phyloP scores from a whole-genome alignment of 2,797 vertebrate genomes.

The Sebastes diaconus region DNA sequence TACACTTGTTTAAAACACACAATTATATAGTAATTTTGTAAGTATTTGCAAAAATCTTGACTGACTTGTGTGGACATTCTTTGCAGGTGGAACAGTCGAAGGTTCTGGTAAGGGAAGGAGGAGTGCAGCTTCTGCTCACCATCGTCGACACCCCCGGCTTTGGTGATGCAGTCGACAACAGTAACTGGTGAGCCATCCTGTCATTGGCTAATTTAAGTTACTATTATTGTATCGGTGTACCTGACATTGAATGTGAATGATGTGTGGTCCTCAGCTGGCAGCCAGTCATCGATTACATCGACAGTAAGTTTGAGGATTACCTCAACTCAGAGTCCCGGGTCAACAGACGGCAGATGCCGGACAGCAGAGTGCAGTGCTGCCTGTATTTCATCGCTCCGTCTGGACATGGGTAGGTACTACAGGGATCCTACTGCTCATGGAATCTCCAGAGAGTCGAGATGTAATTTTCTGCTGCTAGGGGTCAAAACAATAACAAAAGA shows the following conservation, averaged over 20 bases:
- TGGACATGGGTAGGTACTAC: slow-evolving; percentile 90
- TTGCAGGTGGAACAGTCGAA: slow-evolving; percentile 88
- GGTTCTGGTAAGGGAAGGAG: slow-evolving; percentile 95
- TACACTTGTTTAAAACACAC: not conserved
- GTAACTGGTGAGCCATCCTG: slow-evolving; percentile 88
- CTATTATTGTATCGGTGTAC: not conserved
- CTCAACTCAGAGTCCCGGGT: slow-evolving; percentile 96
- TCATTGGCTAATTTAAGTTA: not conserved
- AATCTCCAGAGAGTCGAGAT: not conserved
- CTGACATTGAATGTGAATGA: not conserved
- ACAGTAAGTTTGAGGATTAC: slow-evolving; percentile 97
- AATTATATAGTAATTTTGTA: not conserved
- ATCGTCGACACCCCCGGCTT: slow-evolving; percentile 97
- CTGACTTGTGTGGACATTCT: not conserved
- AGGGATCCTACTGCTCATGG: no score
- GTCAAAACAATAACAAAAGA: not conserved
- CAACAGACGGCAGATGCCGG: slow-evolving; percentile 95
- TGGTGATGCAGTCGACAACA: slow-evolving; percentile 97
- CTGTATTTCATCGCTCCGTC: slow-evolving; percentile 97
- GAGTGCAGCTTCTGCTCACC: slow-evolving; percentile 94
- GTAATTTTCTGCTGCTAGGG: not conserved
- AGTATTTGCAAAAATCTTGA: not conserved
- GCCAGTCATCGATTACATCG: slow-evolving; percentile 95
- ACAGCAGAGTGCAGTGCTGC: slow-evolving; percentile 94
- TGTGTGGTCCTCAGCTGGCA: slow-evolving; percentile 87